Percentiles rank a stretch among this genome's conserved stretches.
Evolutionary conservation across 1,140 invertebrate species (phyloP).

Genomic region (Dinothrombium tinctorium): DNA sequence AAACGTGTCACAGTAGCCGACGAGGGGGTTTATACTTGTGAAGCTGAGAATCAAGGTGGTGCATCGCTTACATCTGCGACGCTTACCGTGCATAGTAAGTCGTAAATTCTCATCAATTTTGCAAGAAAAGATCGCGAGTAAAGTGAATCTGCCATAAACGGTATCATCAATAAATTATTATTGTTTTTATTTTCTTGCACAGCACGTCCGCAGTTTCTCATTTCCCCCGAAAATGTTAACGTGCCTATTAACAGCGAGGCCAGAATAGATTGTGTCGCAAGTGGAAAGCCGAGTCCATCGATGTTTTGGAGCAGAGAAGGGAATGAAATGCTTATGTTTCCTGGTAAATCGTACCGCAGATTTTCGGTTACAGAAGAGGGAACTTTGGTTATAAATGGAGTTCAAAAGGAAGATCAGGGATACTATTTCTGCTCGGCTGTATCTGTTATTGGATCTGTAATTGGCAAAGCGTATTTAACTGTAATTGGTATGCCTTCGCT

Average conservation of each 20-base stretch:
- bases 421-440: constrained; percentile 66
- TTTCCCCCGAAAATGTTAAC: no score
- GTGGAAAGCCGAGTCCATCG: constrained; percentile 58
- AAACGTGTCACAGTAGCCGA: not conserved
- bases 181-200: no score
- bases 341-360: constrained; percentile 46
- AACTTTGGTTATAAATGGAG: constrained; percentile 43
- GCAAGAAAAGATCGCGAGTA: no score
- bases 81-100: not conserved
- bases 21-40: not conserved
- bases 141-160: no score
- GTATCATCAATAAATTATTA: no score
- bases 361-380: constrained; percentile 47
- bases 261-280: constrained; percentile 52
- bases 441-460: constrained; percentile 40
- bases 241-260: constrained; percentile 44
- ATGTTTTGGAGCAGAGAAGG: constrained; percentile 70
- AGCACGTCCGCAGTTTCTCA: no score
- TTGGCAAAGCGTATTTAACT: no score
- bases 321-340: constrained; percentile 46
- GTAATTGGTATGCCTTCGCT: constrained; percentile 47
- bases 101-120: no score
- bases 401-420: constrained; percentile 52
- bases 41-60: not conserved
- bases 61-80: not conserved